Evolutionary conservation across 1,140 invertebrate species (phyloP).

Genomic region (Ostrea denselamellosa): DNA sequence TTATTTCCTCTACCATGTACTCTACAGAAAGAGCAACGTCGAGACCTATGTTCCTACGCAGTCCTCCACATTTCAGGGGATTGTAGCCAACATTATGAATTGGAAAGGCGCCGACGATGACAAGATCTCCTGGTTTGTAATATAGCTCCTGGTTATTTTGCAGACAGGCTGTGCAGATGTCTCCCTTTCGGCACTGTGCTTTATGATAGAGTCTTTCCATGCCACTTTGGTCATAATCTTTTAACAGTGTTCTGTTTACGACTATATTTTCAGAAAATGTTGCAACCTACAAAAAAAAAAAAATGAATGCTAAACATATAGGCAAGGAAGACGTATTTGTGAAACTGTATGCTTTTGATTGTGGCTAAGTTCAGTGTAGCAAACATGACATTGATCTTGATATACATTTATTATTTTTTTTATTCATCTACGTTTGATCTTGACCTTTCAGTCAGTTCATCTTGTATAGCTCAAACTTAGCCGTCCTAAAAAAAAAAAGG

Average conservation of each 20-base stretch:
- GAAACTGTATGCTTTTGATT: too few relatives aligned
- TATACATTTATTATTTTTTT: too few relatives aligned
- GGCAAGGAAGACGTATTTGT: too few relatives aligned
- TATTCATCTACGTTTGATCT: too few relatives aligned
- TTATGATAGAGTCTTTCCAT: background rate
- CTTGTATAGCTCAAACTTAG: too few relatives aligned
- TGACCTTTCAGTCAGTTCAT: too few relatives aligned
- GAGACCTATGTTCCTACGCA: background rate
- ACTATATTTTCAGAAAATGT: background rate
- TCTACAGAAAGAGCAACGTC: constrained; percentile 7
- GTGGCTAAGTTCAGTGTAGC: too few relatives aligned
- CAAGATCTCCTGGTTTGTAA: constrained; percentile 14
- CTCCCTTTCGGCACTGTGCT: constrained; percentile 5
- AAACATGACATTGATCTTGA: too few relatives aligned
- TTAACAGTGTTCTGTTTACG: constrained; percentile 7
- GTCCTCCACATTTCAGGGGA: constrained; percentile 5
- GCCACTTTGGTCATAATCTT: constrained; percentile 9
- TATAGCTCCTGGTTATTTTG: background rate
- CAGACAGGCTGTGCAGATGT: background rate
- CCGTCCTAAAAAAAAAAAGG: too few relatives aligned
- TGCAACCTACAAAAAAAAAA: background rate
- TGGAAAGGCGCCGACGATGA: constrained; percentile 16
- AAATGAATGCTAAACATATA: background rate
- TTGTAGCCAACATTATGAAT: background rate
- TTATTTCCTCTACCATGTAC: background rate